phyloP scores from a whole-genome alignment of 2,888 invertebrate genomes.

The Lamproptera curius region DNA sequence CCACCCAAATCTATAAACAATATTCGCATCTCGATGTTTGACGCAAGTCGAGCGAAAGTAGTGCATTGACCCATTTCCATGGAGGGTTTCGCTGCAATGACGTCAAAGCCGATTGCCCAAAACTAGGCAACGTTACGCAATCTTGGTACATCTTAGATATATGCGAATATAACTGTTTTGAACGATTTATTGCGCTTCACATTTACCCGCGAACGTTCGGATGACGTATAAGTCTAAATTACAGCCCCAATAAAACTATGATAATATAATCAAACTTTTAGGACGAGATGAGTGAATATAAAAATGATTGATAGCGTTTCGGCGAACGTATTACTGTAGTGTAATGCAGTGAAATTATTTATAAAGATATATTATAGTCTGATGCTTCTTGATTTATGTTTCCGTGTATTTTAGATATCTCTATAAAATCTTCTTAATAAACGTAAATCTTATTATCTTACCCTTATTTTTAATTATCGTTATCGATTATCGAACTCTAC shows the following conservation, averaged over 20 bases:
- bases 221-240: slow-evolving; percentile 8
- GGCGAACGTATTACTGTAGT: background rate
- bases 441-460: background rate
- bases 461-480: background rate
- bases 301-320: background rate
- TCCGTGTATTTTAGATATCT: background rate
- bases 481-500: background rate
- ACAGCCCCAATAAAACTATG: slow-evolving; percentile 1
- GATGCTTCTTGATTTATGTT: too few relatives aligned
- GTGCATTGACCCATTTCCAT: slow-evolving; percentile 66
- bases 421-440: background rate
- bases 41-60: slow-evolving; percentile 53
- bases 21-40: slow-evolving; percentile 42
- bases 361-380: too few relatives aligned
- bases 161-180: slow-evolving; percentile 22
- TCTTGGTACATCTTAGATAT: slow-evolving; percentile 21
- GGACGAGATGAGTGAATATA: background rate
- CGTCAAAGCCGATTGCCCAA: slow-evolving; percentile 55
- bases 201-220: slow-evolving; percentile 11
- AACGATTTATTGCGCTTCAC: slow-evolving; percentile 23
- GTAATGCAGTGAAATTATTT: background rate
- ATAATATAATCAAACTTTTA: slow-evolving; percentile 5
- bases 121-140: slow-evolving; percentile 48
- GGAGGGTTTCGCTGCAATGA: slow-evolving; percentile 47
- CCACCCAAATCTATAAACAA: too few relatives aligned